Evolutionary conservation across 2,888 invertebrate species (phyloP), one percentile per base, ranked within the genome.

Genomic region (Melanostoma scalare): DNA sequence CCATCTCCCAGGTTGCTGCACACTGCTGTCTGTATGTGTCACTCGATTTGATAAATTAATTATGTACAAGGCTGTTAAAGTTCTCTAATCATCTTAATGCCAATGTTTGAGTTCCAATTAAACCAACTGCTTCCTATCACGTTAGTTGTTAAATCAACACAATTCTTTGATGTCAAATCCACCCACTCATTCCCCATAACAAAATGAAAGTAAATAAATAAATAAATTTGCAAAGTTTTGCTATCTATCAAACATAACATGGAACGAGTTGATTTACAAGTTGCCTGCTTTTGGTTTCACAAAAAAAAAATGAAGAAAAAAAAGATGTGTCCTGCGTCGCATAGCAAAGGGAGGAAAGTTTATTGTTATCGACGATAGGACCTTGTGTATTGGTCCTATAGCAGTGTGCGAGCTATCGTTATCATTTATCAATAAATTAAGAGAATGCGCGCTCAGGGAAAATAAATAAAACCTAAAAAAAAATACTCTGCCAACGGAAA

Each of bases 361-460:
- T 75, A 75, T 80, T 80, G 80, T 75, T 75, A 80, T 80, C 80
- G 75, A 75, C 80, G 75, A 75, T 81, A 76, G 38, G 38, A 36
- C 30, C 40, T 30, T 50, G 30, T 50, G 48, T 38, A 50, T 63
- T 63, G 63, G 63, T 40, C 9, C 38, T 48, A 30, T 20, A 20
- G 20, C 20, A 20, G 20, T 20, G 50, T 6, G 63, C 6, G 31
- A 63, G 50, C 30, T 63, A 63, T 48, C 63, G 30, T 63, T 63
- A 50, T 63, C 50, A 63, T 63, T 50, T 63, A 63, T 63, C 50
- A 63, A 63, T 63, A 63, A 63, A 63, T 63, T 63, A 50, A 38
- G 50, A 50, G 35, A 63, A 63, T 63, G 50, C 63, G 30, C 63
- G 38, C 50, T 31, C n/a, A 63, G 50, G 63, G 50, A 40, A 63